These are phyloP conservation scores for Nerophis ophidion DNA, from an alignment of 2,113 vertebrate species.

Conservation along the genomic window DNA sequence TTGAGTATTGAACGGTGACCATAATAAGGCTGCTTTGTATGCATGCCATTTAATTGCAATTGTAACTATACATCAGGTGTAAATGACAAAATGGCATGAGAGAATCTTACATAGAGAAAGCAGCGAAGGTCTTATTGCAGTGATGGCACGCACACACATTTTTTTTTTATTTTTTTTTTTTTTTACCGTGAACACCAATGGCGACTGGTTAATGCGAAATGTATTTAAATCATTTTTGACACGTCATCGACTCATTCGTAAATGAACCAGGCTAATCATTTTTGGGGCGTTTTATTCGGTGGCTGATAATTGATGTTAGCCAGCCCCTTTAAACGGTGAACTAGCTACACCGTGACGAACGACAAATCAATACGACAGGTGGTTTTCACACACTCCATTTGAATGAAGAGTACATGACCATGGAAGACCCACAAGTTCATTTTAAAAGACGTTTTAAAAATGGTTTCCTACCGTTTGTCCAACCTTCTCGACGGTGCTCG, in stretches of 20 bases:
- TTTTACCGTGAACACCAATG: no score
- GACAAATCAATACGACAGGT: constrained; percentile 2
- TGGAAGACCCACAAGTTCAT: no score
- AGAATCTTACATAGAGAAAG: background rate
- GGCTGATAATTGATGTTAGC: constrained; percentile 23
- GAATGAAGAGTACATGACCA: rapidly evolving
- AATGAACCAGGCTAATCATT: background rate
- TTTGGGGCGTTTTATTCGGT: background rate
- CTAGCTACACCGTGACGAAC: background rate
- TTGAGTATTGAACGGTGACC: background rate
- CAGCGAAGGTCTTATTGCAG: background rate
- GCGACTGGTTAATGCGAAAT: no score
- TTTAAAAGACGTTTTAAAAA: no score
- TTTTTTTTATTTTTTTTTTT: background rate
- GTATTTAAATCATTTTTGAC: background rate
- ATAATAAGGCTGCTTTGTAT: background rate
- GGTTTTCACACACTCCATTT: background rate
- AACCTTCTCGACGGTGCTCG: constrained; percentile 16
- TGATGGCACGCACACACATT: constrained; percentile 1
- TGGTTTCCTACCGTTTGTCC: constrained; percentile 5
- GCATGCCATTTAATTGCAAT: background rate
- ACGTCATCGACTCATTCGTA: background rate
- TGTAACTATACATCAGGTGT: background rate
- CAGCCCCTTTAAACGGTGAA: constrained; percentile 2
- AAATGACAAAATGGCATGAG: background rate